Conservation (phyloP, 2,797 vertebrate species). For the Poeciliopsis turneri region DNA sequence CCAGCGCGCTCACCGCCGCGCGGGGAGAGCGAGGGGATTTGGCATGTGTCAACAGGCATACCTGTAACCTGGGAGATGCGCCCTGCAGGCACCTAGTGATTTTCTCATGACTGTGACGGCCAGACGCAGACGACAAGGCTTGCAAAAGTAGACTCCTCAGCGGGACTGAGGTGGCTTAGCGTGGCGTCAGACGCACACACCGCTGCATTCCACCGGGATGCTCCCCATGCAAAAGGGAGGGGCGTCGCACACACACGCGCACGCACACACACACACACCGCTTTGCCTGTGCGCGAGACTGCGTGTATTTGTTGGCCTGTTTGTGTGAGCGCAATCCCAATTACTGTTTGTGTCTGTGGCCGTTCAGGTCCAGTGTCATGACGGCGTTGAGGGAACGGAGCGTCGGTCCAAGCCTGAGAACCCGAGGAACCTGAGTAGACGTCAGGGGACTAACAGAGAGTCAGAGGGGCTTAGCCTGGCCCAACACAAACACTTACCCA, state of each 20-base stretch:
- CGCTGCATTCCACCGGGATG: conserved; percentile 76
- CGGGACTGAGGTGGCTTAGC: conserved; percentile 83
- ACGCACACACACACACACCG: background rate
- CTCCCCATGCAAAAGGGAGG: conserved; percentile 64
- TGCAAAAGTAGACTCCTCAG: conserved; percentile 81
- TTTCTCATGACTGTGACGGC: conserved; percentile 84
- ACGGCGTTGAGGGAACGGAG: conserved; percentile 55
- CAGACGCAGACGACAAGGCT: conserved; percentile 80
- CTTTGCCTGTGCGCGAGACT: conserved; percentile 33
- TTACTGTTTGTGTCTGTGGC: conserved; percentile 79
- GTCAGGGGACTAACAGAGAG: conserved; percentile 75
- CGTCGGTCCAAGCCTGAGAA: conserved; percentile 72
- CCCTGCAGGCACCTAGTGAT: conserved; percentile 82
- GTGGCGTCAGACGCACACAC: conserved; percentile 83
- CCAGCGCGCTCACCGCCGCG: conserved; percentile 68
- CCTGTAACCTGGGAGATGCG: conserved; percentile 82
- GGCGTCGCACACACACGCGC: conserved; percentile 10
- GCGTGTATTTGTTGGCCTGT: conserved; percentile 39
- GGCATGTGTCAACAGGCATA: conserved; percentile 85
- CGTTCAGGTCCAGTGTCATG: conserved; percentile 63
- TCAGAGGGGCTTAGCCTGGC: conserved; percentile 75
- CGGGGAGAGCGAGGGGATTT: conserved; percentile 81
- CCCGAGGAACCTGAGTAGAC: conserved; percentile 73
- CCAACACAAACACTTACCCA: conserved; percentile 79
- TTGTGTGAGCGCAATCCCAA: conserved; percentile 64